A percentile compares a stretch with the other conserved stretches of the same genome.
phyloP scores from a whole-genome alignment of 2,888 invertebrate genomes.

The Dorcus hopei region DNA sequence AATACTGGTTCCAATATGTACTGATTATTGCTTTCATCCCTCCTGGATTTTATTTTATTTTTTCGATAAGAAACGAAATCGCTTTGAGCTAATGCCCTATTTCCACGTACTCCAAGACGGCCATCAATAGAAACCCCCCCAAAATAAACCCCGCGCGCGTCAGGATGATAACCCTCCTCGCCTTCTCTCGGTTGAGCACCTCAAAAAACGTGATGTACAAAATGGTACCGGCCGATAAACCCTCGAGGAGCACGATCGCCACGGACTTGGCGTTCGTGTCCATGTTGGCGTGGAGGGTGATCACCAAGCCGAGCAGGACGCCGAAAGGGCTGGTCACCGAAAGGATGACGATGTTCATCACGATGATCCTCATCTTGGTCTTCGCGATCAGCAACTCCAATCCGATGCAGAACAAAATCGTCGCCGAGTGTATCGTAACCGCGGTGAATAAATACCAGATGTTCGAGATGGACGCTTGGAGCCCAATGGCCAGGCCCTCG shows the following conservation, averaged over 20 bases:
- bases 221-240: conserved; percentile 53
- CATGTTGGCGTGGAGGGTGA: conserved; percentile 45
- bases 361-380: conserved; percentile 43
- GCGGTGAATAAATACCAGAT: conserved; percentile 56
- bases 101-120: conserved; percentile 30
- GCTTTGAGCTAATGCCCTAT: conserved; percentile 10
- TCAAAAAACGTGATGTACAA: conserved; percentile 56
- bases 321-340: conserved; percentile 53
- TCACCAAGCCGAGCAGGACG: conserved; percentile 48
- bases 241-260: conserved; percentile 48
- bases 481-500: conserved; percentile 55
- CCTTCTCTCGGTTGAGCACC: conserved; percentile 50
- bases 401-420: conserved; percentile 55
- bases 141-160: conserved; percentile 43
- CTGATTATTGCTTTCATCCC: too few species aligned
- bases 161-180: conserved; percentile 42
- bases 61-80: not conserved
- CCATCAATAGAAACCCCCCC: conserved; percentile 47
- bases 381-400: conserved; percentile 52
- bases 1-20: too few species aligned
- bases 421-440: conserved; percentile 53
- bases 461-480: conserved; percentile 48
- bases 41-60: too few species aligned
- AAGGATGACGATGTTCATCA: conserved; percentile 49
- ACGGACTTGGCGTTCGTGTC: conserved; percentile 44